phyloP scores from a whole-genome alignment of 2,797 vertebrate genomes.

The Chanos chanos region DNA sequence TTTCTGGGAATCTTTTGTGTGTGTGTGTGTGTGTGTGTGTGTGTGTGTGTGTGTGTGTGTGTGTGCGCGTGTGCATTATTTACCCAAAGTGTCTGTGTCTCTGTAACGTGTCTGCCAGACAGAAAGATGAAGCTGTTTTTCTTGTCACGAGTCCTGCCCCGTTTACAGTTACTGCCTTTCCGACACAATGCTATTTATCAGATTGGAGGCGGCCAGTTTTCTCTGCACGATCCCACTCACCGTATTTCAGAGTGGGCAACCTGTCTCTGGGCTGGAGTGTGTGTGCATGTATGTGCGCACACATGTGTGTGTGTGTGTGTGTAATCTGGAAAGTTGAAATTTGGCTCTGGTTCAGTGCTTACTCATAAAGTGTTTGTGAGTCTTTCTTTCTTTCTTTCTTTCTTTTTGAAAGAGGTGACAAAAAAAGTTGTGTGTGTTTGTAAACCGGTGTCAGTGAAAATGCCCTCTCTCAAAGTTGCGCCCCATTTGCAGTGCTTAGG shows the following conservation, averaged over 20 bases:
- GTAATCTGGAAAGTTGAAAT: no score
- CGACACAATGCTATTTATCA: constrained; percentile 68
- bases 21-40: no score
- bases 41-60: no score
- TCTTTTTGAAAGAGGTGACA: no score
- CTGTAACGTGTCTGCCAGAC: constrained; percentile 59
- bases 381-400: no score
- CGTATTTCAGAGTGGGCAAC: constrained; percentile 39
- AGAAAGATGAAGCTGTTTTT: constrained; percentile 76
- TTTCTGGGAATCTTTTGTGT: no score
- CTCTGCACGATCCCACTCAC: constrained; percentile 22
- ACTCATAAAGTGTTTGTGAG: no score
- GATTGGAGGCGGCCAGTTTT: constrained; percentile 53
- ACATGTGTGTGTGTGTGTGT: not conserved
- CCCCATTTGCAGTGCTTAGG: not conserved
- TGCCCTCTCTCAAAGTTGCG: no score
- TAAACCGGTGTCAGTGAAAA: no score
- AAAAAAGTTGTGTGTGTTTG: no score
- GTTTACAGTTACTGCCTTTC: constrained; percentile 66
- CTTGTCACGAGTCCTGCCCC: constrained; percentile 66
- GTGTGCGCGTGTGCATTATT: constrained; percentile 66
- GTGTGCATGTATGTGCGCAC: not conserved
- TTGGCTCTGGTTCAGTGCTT: not conserved
- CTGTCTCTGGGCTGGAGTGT: constrained; percentile 3
- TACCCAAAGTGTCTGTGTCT: constrained; percentile 62